A percentile compares a stretch with the other conserved stretches of the same genome.
Evolutionary conservation across 1,140 invertebrate genomes (phyloP).

Genomic region (Atta texana): DNA sequence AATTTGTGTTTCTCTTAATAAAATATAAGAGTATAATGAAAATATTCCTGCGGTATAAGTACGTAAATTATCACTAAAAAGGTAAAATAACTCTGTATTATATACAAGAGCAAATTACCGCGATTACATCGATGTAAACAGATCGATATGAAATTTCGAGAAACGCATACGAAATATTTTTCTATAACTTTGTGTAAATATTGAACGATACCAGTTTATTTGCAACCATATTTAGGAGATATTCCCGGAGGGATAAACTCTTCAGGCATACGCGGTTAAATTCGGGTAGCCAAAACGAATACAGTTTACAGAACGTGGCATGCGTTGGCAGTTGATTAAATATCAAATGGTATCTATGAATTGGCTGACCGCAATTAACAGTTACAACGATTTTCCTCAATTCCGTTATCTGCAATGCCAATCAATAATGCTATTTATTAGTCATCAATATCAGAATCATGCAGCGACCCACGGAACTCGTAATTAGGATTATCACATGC

Average conservation of each 20-base stretch:
- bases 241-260: conserved; percentile 32
- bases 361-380: background rate
- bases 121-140: background rate
- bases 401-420: background rate
- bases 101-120: background rate
- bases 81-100: background rate
- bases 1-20: background rate
- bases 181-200: conserved; percentile 46
- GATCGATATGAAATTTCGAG: conserved; percentile 11
- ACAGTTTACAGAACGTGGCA: conserved; percentile 25
- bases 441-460: background rate
- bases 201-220: conserved; percentile 30
- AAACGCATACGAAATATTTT: conserved; percentile 36
- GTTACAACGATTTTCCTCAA: conserved; percentile 14
- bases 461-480: background rate
- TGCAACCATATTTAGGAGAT: conserved; percentile 13
- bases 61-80: background rate
- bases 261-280: background rate
- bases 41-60: background rate
- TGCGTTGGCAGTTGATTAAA: conserved; percentile 50
- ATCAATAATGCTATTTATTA: conserved; percentile 26
- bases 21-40: background rate
- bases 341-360: conserved; percentile 13
- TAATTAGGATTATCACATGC: conserved; percentile 18
- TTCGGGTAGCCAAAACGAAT: conserved; percentile 35